phyloP scores from a whole-genome alignment of 2,888 invertebrate species.

The Scaptomyza parva region DNA sequence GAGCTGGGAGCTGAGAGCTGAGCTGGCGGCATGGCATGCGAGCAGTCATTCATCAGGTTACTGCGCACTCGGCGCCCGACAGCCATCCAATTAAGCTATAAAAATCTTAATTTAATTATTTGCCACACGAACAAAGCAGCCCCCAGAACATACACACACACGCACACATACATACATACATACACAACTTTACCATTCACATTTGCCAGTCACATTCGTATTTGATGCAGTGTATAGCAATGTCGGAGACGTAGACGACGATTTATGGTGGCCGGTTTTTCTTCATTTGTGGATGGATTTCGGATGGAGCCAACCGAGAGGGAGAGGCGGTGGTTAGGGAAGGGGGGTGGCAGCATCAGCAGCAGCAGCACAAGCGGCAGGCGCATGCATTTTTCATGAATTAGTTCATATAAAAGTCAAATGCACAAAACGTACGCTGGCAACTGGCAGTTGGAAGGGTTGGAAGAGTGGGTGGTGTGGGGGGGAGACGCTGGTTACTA shows the following conservation, averaged over 20 bases:
- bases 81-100: constrained; percentile 76
- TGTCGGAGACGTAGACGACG: constrained; percentile 52
- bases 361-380: constrained; percentile 42
- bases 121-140: constrained; percentile 73
- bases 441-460: constrained; percentile 28
- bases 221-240: constrained; percentile 54
- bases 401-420: constrained; percentile 80
- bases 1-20: constrained; percentile 6
- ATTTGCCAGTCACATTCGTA: constrained; percentile 34
- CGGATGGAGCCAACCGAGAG: background rate
- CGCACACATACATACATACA: constrained; percentile 13
- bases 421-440: constrained; percentile 61
- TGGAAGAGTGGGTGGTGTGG: background rate
- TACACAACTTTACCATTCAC: constrained; percentile 52
- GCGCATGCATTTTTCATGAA: constrained; percentile 78
- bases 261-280: constrained; percentile 76
- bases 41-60: constrained; percentile 63
- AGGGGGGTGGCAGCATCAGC: background rate
- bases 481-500: background rate
- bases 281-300: constrained; percentile 71
- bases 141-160: constrained; percentile 30
- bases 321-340: constrained; percentile 5
- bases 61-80: constrained; percentile 51
- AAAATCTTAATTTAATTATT: constrained; percentile 79
- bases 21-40: constrained; percentile 5